Base-by-base conservation (phyloP, 2,888 invertebrate species). In the Halocaridina rubra region DNA sequence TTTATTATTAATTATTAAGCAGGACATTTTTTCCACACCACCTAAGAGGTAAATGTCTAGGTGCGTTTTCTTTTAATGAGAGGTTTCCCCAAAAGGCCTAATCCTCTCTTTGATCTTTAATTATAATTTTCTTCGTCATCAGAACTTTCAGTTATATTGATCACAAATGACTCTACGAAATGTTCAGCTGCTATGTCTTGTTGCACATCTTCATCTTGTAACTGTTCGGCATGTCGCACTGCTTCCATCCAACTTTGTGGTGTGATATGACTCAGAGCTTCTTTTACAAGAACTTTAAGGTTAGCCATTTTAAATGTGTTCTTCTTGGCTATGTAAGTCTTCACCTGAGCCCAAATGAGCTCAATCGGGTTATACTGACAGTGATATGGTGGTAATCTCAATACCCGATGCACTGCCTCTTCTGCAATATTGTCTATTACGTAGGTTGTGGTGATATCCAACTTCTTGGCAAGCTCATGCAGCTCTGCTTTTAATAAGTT, bases 381-480 rank as follows among this genome's bases (percentile, higher is more conserved):
- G 79, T 79, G 79, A 24, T 79, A 79, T 39, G 79, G 69, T 22
- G 79, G 79, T 33, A 79, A 27, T 24, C 64, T 30, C 19, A 77
- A 2, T 33, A 61, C 64, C 77, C 77, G 1, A 19, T 32, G 77
- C 7, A 59, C 64, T 22, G 61, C 61, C 39, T 77, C 64, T 64
- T 5, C 77, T 13, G 77, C 64, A 33, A 64, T 77, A 13, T 16
- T n/a, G 22, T 57, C 53, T 3, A 53, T 57, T 2, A 46, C 46
- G 27, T 5, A 75, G 10, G 10, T 39, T 22, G 4, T 75, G 22
- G 16, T 24, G 13, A 16, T 5, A 27, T 29, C 5, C 2, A 27
- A 27, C 32, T 77, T 77, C 59, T 59, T 77, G 2, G 77, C 61
- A 59, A 77, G 61, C 32, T 77, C 77, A 59, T 16, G 10, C 39